Evolutionary conservation across 2,113 vertebrate species (phyloP).

Genomic region (Odontesthes bonariensis): DNA sequence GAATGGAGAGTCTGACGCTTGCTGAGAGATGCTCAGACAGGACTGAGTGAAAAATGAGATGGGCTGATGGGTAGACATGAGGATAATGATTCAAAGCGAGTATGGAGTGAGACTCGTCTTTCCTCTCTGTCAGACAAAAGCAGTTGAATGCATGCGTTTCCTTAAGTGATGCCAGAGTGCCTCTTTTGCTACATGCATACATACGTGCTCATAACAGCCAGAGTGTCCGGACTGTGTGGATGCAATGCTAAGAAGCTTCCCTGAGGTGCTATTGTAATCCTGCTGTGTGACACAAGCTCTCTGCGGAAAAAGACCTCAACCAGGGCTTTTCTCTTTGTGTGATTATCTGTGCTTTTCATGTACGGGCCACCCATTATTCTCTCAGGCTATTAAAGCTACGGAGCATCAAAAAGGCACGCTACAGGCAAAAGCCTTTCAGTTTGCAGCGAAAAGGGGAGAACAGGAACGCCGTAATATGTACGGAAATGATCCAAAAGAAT

Average conservation of each 20-base stretch:
- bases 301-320: slow-evolving; percentile 54
- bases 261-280: slow-evolving; percentile 64
- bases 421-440: slow-evolving; percentile 28
- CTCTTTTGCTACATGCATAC: slow-evolving; percentile 25
- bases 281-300: slow-evolving; percentile 55
- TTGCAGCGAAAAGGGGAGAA: slow-evolving; percentile 9
- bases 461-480: not conserved
- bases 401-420: slow-evolving; percentile 46
- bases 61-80: slow-evolving; percentile 43
- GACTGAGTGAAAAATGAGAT: slow-evolving; percentile 54
- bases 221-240: slow-evolving; percentile 25
- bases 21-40: slow-evolving; percentile 60
- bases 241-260: slow-evolving; percentile 53
- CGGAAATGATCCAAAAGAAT: slow-evolving; percentile 33
- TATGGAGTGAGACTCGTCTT: slow-evolving; percentile 14
- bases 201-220: slow-evolving; percentile 9
- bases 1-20: slow-evolving; percentile 51
- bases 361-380: slow-evolving; percentile 60
- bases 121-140: slow-evolving; percentile 35
- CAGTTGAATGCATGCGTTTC: not conserved
- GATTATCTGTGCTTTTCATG: slow-evolving; percentile 68
- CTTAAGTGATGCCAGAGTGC: slow-evolving; percentile 32
- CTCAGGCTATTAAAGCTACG: slow-evolving; percentile 55
- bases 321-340: slow-evolving; percentile 55
- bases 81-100: slow-evolving; percentile 49